These are phyloP conservation scores for Apoderus coryli DNA, from an alignment of 2,888 invertebrate species.

Conservation along the genomic window DNA sequence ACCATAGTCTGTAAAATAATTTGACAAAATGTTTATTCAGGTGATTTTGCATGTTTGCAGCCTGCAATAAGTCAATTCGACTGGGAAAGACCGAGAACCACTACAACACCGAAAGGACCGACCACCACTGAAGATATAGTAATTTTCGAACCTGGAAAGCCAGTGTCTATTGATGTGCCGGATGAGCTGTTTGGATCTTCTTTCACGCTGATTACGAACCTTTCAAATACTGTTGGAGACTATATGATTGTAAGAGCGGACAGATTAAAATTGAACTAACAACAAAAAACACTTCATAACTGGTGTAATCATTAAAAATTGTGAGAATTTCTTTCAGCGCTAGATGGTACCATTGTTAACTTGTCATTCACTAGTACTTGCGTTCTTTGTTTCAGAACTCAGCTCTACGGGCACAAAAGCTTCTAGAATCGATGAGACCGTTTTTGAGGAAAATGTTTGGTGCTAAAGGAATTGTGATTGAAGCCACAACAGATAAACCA, in stretches of 20 bases:
- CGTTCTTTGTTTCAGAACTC: slow-evolving; percentile 46
- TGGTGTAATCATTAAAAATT: too few species aligned
- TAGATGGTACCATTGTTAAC: too few species aligned
- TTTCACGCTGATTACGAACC: slow-evolving; percentile 48
- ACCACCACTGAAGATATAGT: slow-evolving; percentile 42
- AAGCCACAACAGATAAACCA: slow-evolving; percentile 37
- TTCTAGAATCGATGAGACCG: slow-evolving; percentile 60
- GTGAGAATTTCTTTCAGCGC: too few species aligned
- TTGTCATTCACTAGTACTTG: too few species aligned
- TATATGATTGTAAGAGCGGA: slow-evolving; percentile 53
- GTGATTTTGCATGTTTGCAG: too few species aligned
- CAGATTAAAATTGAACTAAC: too few species aligned
- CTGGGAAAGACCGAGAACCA: slow-evolving; percentile 20
- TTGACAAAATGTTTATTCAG: too few species aligned
- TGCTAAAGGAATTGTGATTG: slow-evolving; percentile 53
- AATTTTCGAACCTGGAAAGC: slow-evolving; percentile 46
- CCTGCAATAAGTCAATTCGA: slow-evolving; percentile 23
- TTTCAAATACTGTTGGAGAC: slow-evolving; percentile 50
- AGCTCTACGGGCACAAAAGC: slow-evolving; percentile 55
- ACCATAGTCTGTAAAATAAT: too few species aligned
- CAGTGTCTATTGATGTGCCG: slow-evolving; percentile 52
- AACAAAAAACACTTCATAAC: too few species aligned
- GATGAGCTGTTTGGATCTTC: slow-evolving; percentile 49
- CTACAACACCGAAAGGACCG: slow-evolving; percentile 24
- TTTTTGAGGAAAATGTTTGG: slow-evolving; percentile 57